These are phyloP conservation scores for Copsychus sechellarum DNA, from an alignment of 2,113 vertebrate genomes.

Conservation along the genomic window DNA sequence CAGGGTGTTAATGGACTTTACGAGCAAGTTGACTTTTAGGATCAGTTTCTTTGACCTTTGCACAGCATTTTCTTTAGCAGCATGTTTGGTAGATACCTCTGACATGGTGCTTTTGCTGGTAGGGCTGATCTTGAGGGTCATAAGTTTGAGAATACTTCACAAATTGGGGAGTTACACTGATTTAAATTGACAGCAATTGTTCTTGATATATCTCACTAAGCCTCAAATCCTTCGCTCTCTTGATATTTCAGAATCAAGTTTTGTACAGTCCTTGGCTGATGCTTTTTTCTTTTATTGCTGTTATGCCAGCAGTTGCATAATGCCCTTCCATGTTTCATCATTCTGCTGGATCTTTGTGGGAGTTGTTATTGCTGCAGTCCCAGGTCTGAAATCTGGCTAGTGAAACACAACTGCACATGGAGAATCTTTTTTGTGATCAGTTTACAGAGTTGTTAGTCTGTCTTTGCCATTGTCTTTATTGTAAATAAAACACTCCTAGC, in stretches of 20 bases:
- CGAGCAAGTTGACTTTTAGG: background rate
- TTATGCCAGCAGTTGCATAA: background rate
- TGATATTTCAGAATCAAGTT: background rate
- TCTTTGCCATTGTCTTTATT: background rate
- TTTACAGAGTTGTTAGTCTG: background rate
- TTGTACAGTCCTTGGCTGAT: background rate
- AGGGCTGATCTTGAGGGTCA: background rate
- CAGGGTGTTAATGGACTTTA: background rate
- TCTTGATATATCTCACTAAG: background rate
- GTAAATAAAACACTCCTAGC: background rate
- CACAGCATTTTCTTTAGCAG: background rate
- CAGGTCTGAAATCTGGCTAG: background rate
- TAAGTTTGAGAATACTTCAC: background rate
- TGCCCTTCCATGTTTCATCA: slow-evolving; percentile 33
- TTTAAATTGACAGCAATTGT: background rate
- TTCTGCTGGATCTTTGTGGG: slow-evolving; percentile 13
- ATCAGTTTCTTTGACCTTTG: background rate
- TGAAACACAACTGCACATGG: background rate
- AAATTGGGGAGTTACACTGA: background rate
- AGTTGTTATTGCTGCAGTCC: slow-evolving; percentile 9
- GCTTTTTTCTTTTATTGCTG: background rate
- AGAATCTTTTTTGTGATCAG: background rate
- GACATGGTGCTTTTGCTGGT: background rate
- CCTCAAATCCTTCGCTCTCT: background rate
- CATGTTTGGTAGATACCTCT: background rate